phyloP scores from a whole-genome alignment of 2,113 vertebrate genomes.

The Lophochroa leadbeateri region DNA sequence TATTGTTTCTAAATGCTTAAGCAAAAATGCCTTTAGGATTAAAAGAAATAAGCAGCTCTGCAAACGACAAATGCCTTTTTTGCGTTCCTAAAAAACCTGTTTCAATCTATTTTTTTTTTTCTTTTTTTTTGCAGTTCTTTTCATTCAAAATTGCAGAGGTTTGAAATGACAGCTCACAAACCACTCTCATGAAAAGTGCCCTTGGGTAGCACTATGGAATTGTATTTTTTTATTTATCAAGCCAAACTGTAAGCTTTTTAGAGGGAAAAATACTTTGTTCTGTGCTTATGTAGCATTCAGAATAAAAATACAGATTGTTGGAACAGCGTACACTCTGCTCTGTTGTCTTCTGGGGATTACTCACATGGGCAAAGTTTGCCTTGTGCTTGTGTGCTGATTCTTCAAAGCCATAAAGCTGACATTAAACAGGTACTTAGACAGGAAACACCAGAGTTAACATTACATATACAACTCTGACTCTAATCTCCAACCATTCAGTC shows the following conservation, averaged over 20 bases:
- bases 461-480: not conserved
- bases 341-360: not conserved
- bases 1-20: not conserved
- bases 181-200: not conserved
- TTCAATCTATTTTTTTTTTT: not conserved
- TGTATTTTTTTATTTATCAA: not conserved
- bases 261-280: not conserved
- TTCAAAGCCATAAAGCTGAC: not conserved
- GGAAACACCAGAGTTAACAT: not conserved
- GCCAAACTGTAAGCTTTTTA: not conserved
- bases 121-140: not conserved
- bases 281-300: not conserved
- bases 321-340: not conserved
- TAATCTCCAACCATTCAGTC: not conserved
- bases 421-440: not conserved
- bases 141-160: conserved; percentile 26
- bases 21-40: not conserved
- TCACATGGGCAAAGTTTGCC: accelerated
- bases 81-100: not conserved
- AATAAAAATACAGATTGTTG: not conserved
- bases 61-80: not conserved
- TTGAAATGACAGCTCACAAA: conserved; percentile 27
- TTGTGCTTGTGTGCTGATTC: not conserved
- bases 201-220: not conserved
- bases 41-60: not conserved